Conservation (phyloP, 2,113 vertebrate genomes). For the Rostratula benghalensis region DNA sequence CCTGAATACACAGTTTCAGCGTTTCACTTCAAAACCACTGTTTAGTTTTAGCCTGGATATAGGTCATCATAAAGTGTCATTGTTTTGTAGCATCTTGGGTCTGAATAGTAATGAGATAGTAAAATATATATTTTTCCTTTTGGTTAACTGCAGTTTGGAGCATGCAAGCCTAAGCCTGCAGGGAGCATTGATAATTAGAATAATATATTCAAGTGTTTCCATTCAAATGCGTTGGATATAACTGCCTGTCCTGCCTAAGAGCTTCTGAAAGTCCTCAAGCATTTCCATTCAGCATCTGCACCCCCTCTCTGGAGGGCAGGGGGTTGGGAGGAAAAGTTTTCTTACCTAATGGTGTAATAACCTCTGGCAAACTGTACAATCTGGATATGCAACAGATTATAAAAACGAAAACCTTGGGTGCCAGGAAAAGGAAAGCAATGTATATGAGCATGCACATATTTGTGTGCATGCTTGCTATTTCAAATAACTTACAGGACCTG, state of each 20-base stretch:
- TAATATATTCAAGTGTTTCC: not conserved
- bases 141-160: not conserved
- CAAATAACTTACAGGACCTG: not conserved
- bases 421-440: not conserved
- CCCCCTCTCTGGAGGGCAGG: not conserved
- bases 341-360: not conserved
- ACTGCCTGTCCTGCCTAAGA: not conserved
- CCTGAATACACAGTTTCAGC: not conserved
- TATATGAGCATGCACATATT: not conserved
- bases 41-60: not conserved
- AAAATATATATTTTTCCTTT: not conserved
- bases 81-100: not conserved
- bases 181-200: not conserved
- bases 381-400: not conserved
- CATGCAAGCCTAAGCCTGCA: not conserved
- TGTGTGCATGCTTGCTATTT: not conserved
- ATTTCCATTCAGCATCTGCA: not conserved
- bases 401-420: not conserved
- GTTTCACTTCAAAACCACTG: not conserved
- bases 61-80: not conserved
- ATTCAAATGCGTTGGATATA: not conserved
- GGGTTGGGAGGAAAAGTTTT: not conserved
- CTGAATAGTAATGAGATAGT: not conserved
- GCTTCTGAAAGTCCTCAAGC: not conserved
- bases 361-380: not conserved